phyloP scores from a whole-genome alignment of 2,113 vertebrate genomes.

The Lipophrys pholis region DNA sequence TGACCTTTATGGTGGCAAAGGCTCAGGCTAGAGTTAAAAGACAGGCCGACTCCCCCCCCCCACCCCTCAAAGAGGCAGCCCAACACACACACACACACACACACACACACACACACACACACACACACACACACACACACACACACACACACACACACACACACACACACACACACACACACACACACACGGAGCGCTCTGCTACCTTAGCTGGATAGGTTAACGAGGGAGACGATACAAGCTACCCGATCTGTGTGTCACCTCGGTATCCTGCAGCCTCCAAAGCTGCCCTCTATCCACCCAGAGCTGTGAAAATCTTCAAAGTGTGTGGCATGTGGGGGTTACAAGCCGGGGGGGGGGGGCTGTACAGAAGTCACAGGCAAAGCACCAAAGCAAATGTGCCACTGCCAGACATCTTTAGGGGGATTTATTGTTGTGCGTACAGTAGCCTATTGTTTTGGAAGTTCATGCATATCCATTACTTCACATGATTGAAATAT shows the following conservation, averaged over 20 bases:
- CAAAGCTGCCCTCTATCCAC: slow-evolving; percentile 35
- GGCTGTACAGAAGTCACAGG: slow-evolving; percentile 47
- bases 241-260: slow-evolving; percentile 58
- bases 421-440: slow-evolving; percentile 48
- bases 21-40: slow-evolving; percentile 74
- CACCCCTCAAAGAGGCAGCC: slow-evolving; percentile 42
- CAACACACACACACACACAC: neutral
- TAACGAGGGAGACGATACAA: slow-evolving; percentile 44
- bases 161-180: neutral
- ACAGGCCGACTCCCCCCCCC: slow-evolving; percentile 30
- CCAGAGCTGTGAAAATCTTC: slow-evolving; percentile 60
- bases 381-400: slow-evolving; percentile 54
- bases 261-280: slow-evolving; percentile 45
- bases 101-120: slow-evolving; percentile 6
- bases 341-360: slow-evolving; percentile 3
- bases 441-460: slow-evolving; percentile 75
- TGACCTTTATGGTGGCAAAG: slow-evolving; percentile 80
- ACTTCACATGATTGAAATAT: slow-evolving; percentile 64
- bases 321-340: slow-evolving; percentile 45
- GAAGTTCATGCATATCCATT: slow-evolving; percentile 67
- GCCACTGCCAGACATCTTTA: slow-evolving; percentile 56
- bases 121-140: slow-evolving; percentile 11
- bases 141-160: neutral
- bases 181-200: neutral
- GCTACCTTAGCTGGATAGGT: slow-evolving; percentile 46